phyloP scores from a whole-genome alignment of 64 coral and sea anemone genomes.

The Trachythela sp. region DNA sequence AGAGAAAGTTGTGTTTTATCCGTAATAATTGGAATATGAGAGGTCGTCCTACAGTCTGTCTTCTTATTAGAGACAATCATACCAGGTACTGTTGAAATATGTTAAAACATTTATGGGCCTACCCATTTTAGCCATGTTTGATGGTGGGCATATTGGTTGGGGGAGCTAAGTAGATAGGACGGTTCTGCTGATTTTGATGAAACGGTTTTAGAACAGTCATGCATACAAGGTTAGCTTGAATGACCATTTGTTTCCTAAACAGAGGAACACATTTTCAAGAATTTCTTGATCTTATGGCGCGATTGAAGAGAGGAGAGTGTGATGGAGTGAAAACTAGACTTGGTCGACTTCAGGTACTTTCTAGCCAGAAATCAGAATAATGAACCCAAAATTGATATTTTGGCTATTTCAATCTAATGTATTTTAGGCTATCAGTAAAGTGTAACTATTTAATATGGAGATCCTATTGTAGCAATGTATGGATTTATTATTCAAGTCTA shows the following conservation, averaged over 20 bases:
- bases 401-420: no score
- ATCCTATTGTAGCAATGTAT: no score
- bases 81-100: conserved; percentile 65
- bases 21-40: conserved; percentile 95
- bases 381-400: no score
- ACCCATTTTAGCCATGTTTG: background rate
- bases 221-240: background rate
- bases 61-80: conserved; percentile 76
- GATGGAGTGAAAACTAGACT: conserved; percentile 73
- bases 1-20: conserved; percentile 77
- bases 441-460: no score
- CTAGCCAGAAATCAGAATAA: no score
- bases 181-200: background rate
- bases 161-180: no score
- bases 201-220: background rate
- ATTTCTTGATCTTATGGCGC: conserved; percentile 73
- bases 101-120: background rate
- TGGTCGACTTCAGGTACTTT: conserved; percentile 80
- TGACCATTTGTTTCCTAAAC: background rate
- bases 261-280: conserved; percentile 91
- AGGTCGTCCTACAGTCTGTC: conserved; percentile 83
- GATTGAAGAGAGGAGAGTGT: conserved; percentile 84
- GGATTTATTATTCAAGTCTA: no score
- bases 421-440: no score
- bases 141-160: no score